Conservation (phyloP, 1,140 invertebrate genomes). For the Anastrepha ludens region DNA sequence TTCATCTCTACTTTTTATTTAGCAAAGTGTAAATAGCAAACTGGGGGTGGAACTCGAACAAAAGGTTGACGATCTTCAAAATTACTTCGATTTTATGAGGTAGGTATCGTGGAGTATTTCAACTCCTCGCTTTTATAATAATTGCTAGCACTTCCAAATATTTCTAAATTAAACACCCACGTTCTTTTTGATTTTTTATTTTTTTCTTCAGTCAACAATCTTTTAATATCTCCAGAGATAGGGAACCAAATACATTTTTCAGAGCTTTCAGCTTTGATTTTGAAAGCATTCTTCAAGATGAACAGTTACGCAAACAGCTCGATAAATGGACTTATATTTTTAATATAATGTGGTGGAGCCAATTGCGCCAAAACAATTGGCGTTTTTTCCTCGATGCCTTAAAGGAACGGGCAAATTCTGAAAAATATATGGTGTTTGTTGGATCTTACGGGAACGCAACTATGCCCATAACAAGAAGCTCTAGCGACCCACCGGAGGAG, state of each 20-base stretch:
- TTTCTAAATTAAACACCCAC: neutral
- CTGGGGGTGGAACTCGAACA: neutral
- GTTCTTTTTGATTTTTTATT: neutral
- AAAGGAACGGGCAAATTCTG: neutral
- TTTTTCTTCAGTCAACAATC: neutral
- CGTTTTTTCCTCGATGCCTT: slow-evolving; percentile 8
- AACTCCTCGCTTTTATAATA: neutral
- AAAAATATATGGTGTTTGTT: neutral
- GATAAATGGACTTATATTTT: neutral
- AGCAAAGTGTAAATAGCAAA: neutral
- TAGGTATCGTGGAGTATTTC: neutral
- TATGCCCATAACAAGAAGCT: neutral
- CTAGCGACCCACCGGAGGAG: neutral
- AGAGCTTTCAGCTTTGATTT: slow-evolving; percentile 11
- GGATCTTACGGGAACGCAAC: neutral
- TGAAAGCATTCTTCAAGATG: neutral
- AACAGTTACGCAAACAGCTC: neutral
- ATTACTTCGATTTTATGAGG: slow-evolving; percentile 28
- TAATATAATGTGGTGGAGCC: slow-evolving; percentile 38
- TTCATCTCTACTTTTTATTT: neutral
- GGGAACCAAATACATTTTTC: neutral
- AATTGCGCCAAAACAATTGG: slow-evolving; percentile 21
- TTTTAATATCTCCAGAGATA: neutral
- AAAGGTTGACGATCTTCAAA: neutral
- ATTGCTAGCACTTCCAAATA: neutral